Conservation (phyloP, 2,113 vertebrate genomes). For the Ascaphus truei region DNA sequence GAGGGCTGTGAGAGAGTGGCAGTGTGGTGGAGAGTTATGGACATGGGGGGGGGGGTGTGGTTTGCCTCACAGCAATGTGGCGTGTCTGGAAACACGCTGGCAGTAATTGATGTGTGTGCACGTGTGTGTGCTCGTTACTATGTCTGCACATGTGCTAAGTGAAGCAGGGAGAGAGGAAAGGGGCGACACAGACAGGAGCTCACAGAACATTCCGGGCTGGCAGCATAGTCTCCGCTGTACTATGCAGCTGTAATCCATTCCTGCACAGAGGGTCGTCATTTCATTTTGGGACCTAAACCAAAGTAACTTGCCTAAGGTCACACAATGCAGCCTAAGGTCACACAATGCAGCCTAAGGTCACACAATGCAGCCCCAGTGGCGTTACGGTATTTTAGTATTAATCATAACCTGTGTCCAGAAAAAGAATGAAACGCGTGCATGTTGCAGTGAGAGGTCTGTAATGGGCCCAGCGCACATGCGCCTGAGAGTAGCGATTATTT, state of each 20-base stretch:
- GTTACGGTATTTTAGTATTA: background rate
- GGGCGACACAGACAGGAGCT: background rate
- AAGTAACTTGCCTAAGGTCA: background rate
- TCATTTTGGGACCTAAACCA: background rate
- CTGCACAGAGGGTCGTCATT: background rate
- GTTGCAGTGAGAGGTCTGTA: no score
- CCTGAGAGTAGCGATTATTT: background rate
- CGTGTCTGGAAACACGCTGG: no score
- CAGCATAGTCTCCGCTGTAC: no score
- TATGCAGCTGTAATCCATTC: background rate
- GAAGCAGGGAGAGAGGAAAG: no score
- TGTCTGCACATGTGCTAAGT: background rate
- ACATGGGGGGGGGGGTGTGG: no score
- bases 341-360: background rate
- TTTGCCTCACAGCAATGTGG: no score
- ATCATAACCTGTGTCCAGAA: background rate
- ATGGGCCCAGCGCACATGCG: background rate
- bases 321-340: conserved; percentile 3
- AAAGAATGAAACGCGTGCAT: conserved; percentile 14
- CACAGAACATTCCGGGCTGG: background rate
- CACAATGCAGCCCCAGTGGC: background rate
- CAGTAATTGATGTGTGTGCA: no score
- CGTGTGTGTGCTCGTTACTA: background rate
- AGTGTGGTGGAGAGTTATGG: no score
- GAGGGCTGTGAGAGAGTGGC: no score